Evolutionary conservation across 2,797 vertebrate genomes (phyloP).

Genomic region (Odontamblyopus lacepedii): DNA sequence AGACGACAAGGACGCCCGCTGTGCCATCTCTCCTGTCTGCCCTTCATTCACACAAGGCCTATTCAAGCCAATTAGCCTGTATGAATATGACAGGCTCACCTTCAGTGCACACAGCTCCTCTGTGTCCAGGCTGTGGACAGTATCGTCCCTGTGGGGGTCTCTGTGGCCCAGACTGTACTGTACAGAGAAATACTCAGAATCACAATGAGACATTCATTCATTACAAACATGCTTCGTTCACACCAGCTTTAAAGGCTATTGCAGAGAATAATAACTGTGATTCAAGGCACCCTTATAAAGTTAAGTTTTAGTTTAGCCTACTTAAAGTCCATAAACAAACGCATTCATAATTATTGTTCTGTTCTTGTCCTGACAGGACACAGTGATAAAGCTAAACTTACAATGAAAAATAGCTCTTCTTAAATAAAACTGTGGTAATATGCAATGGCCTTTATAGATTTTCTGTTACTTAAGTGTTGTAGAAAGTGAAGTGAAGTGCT

Average conservation of each 20-base stretch:
- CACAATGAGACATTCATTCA: neutral
- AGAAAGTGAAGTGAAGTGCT: too few species aligned
- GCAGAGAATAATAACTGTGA: too few species aligned
- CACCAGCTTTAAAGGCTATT: slow-evolving; percentile 13
- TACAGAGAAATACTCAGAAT: slow-evolving; percentile 20
- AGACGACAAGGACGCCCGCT: slow-evolving; percentile 55
- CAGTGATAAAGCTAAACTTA: too few species aligned
- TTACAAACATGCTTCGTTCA: slow-evolving; percentile 10
- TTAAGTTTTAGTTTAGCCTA: too few species aligned
- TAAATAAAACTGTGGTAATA: too few species aligned
- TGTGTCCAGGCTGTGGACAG: slow-evolving; percentile 28
- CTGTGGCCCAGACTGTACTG: slow-evolving; percentile 19
- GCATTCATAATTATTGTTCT: too few species aligned
- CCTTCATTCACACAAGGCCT: slow-evolving; percentile 46
- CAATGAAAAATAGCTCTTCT: too few species aligned
- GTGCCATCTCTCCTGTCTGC: slow-evolving; percentile 51
- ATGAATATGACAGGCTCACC: slow-evolving; percentile 35
- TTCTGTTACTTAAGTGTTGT: too few species aligned
- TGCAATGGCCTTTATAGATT: too few species aligned
- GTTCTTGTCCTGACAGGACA: too few species aligned
- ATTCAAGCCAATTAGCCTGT: slow-evolving; percentile 56
- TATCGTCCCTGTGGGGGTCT: slow-evolving; percentile 30
- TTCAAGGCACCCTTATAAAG: too few species aligned
- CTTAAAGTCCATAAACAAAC: too few species aligned
- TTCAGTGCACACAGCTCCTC: slow-evolving; percentile 19